A percentile compares a stretch with the other conserved stretches of the same genome.
Evolutionary conservation across 2,888 invertebrate genomes (phyloP).

Genomic region (Alviniconcha strummeri): DNA sequence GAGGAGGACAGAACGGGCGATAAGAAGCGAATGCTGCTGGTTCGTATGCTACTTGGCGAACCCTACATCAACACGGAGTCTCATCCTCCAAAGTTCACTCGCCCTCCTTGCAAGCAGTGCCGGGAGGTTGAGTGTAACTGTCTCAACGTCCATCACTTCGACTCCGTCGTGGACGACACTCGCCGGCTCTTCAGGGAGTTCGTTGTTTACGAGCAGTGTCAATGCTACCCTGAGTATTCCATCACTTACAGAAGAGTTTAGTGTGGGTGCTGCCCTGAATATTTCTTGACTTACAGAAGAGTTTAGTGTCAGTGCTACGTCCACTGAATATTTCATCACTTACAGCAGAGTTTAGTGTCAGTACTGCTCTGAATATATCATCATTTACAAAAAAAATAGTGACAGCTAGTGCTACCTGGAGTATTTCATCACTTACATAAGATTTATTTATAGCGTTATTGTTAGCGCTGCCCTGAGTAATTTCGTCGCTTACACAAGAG

Average conservation of each 20-base stretch:
- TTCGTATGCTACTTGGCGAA: neutral
- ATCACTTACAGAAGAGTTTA: conserved; percentile 7
- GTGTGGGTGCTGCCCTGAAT: neutral
- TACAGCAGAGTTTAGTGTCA: neutral
- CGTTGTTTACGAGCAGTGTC: conserved; percentile 7
- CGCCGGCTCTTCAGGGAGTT: conserved; percentile 1
- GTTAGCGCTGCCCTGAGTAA: no score
- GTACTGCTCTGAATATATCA: no score
- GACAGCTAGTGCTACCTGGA: no score
- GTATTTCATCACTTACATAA: no score
- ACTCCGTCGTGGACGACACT: neutral
- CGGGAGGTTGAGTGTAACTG: neutral
- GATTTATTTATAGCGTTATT: no score
- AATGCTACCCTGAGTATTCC: conserved; percentile 11
- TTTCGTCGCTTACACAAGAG: no score
- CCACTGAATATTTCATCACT: conserved; percentile 14
- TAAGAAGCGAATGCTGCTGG: neutral
- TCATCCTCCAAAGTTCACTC: neutral
- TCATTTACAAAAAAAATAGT: no score
- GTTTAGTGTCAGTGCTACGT: neutral
- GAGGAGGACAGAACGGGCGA: neutral
- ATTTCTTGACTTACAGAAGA: conserved; percentile 7
- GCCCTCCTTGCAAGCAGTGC: neutral
- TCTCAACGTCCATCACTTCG: neutral
- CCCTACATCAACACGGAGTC: neutral